A percentile compares a stretch with the other conserved stretches of the same genome.
Evolutionary conservation across 1,140 invertebrate genomes (phyloP).

Genomic region (Thalassaphorura encarpata): DNA sequence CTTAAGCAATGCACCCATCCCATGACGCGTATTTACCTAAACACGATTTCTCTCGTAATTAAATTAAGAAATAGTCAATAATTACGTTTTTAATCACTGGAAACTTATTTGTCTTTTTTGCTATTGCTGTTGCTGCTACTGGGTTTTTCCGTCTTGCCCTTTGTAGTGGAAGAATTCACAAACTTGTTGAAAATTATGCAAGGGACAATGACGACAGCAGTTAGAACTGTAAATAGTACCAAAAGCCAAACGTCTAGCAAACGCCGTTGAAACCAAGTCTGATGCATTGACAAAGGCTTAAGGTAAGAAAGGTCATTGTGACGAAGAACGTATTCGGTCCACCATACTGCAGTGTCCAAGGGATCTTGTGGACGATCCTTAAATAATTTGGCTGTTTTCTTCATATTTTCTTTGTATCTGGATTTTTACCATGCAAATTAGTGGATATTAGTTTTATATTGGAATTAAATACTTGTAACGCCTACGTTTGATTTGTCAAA

Average conservation of each 20-base stretch:
- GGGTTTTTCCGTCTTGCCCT: no score
- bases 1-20: no score
- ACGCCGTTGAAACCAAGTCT: slow-evolving; percentile 37
- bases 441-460: neutral
- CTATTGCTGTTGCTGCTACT: no score
- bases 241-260: slow-evolving; percentile 35
- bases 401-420: slow-evolving; percentile 1
- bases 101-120: no score
- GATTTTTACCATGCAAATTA: neutral
- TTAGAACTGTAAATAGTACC: no score
- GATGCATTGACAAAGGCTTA: slow-evolving; percentile 29
- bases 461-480: neutral
- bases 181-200: no score
- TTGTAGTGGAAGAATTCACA: no score
- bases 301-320: slow-evolving; percentile 32
- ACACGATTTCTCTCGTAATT: no score
- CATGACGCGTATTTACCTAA: no score
- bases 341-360: slow-evolving; percentile 42
- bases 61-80: no score
- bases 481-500: slow-evolving; percentile 4
- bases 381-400: neutral
- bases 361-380: slow-evolving; percentile 36
- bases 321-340: slow-evolving; percentile 47
- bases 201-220: no score
- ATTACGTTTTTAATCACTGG: no score